Evolutionary conservation across 2,113 vertebrate genomes (phyloP).

Genomic region (Limnothrissa miodon): DNA sequence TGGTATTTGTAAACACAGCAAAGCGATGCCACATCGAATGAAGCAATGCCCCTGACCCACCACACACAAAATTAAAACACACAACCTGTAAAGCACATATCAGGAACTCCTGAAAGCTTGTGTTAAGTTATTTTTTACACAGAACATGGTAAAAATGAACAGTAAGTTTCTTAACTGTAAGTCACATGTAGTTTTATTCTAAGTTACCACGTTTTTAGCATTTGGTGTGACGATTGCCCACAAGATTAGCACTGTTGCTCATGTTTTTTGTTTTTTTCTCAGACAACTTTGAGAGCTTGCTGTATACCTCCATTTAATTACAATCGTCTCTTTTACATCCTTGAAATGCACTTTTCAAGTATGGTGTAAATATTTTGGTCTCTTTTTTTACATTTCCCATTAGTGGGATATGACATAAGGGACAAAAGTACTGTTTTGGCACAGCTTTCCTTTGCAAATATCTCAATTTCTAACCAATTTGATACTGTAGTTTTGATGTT

Average conservation of each 20-base stretch:
- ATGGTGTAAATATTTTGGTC: slow-evolving; percentile 8
- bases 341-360: slow-evolving; percentile 9
- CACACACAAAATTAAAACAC: neutral
- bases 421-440: neutral
- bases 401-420: neutral
- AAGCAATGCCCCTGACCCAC: slow-evolving; percentile 15
- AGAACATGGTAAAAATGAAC: slow-evolving; percentile 30
- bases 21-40: slow-evolving; percentile 11
- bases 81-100: slow-evolving; percentile 1
- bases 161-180: slow-evolving; percentile 28
- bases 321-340: neutral
- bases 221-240: neutral
- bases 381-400: neutral
- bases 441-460: neutral
- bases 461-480: neutral
- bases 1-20: slow-evolving; percentile 21
- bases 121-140: slow-evolving; percentile 19
- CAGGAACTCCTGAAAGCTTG: slow-evolving; percentile 32
- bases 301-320: neutral
- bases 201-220: neutral
- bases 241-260: neutral
- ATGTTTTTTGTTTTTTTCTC: neutral
- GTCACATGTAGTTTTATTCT: neutral
- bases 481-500: neutral
- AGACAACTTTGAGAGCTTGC: neutral